Evolutionary conservation across 92 coral and sea anemone species (phyloP).

Genomic region (Anthopleura xanthogrammica): DNA sequence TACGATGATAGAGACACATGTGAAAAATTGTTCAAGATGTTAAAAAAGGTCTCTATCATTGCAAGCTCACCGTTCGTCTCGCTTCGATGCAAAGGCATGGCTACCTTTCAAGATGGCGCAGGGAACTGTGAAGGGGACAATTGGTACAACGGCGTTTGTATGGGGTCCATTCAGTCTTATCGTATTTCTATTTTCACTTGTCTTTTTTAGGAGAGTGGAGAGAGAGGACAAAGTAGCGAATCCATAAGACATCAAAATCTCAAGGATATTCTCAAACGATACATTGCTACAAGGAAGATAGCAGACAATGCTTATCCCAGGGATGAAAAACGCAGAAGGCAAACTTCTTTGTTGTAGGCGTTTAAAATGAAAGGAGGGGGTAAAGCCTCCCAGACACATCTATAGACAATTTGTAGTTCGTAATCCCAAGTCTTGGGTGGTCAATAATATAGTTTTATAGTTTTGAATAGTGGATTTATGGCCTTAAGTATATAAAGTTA

Average conservation of each 20-base stretch:
- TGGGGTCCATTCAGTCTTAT: neutral
- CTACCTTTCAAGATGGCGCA: too few relatives aligned
- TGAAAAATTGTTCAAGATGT: too few relatives aligned
- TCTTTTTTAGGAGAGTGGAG: neutral
- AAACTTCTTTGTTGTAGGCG: neutral
- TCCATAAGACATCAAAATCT: neutral
- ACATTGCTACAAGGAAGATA: conserved; percentile 15
- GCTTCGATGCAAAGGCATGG: too few relatives aligned
- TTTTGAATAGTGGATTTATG: too few relatives aligned
- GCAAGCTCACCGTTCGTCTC: too few relatives aligned
- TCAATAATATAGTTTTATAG: too few relatives aligned
- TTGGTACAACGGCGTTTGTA: too few relatives aligned
- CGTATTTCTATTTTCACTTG: neutral
- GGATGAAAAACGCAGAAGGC: neutral
- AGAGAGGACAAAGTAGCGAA: neutral
- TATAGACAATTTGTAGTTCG: neutral
- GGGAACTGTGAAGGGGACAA: too few relatives aligned
- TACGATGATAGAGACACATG: too few relatives aligned
- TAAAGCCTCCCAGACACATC: neutral
- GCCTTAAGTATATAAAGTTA: too few relatives aligned
- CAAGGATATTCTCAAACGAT: conserved; percentile 18
- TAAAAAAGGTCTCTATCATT: too few relatives aligned
- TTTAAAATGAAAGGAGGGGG: neutral
- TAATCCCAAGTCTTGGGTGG: too few relatives aligned
- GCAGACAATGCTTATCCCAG: neutral